These are phyloP conservation scores for Drosophila triauraria DNA, from an alignment of 1,140 invertebrate species.

Conservation along the genomic window DNA sequence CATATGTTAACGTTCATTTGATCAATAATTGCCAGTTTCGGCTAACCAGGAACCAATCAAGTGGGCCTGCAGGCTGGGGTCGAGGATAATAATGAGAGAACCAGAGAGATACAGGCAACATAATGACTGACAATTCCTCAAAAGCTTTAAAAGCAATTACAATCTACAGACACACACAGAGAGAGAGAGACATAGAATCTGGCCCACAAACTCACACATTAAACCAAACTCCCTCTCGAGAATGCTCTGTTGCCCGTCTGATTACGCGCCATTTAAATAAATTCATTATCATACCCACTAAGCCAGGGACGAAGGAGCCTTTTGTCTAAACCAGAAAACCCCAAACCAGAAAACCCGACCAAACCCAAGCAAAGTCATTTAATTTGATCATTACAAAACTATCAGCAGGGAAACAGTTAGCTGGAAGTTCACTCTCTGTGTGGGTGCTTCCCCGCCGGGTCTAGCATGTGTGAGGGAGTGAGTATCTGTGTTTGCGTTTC, in stretches of 20 bases:
- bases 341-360: constrained; percentile 39
- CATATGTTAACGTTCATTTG: constrained; percentile 18
- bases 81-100: background rate
- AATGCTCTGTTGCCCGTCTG: constrained; percentile 50
- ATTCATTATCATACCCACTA: constrained; percentile 73
- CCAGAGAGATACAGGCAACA: constrained; percentile 17
- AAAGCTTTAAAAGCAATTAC: constrained; percentile 67
- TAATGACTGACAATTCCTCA: constrained; percentile 61
- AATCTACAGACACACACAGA: constrained; percentile 32
- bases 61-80: background rate
- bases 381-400: constrained; percentile 84
- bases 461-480: constrained; percentile 18
- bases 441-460: background rate
- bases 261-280: constrained; percentile 80
- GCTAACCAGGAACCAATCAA: constrained; percentile 24
- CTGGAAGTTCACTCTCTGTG: constrained; percentile 6
- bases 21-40: constrained; percentile 22
- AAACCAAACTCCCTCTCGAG: background rate
- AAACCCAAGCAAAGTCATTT: constrained; percentile 64
- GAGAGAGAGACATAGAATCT: no score
- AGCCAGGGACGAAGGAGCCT: constrained; percentile 49
- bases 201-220: constrained; percentile 33
- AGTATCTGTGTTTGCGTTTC: constrained; percentile 31
- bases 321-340: constrained; percentile 52
- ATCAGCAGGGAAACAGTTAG: constrained; percentile 48